Evolutionary conservation across 2,888 invertebrate genomes (phyloP), one percentile per base, ranked within the genome.

Genomic region (Leptopterna dolabrata): DNA sequence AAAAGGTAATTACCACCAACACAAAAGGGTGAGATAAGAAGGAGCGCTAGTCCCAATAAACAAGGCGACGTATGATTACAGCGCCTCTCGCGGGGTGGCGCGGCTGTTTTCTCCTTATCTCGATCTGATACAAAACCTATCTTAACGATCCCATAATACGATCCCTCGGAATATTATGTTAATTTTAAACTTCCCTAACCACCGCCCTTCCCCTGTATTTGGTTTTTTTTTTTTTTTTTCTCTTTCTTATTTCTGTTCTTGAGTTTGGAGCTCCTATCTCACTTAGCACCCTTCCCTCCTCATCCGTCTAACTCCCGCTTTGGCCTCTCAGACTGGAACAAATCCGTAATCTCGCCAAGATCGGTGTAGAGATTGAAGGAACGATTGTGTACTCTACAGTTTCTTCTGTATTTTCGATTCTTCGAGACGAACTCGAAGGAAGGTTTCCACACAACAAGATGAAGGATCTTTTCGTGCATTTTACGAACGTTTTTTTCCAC

Each of bases 101-200:
- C 63, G 63, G 78, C 78, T 78, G 78, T 81, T 81, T 78, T 81
- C 14, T 19, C 24, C 63, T 81, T 81, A 81, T 81, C 81, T 30
- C 51, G 55, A 81, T 81, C 81, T 55, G 81, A 81, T 81, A 81
- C 81, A 81, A 81, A 78, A 81, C 81, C 30, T 55, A 81, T 81
- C 81, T 81, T 81, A 81, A 81, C 81, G 81, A 81, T 81, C 81
- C 81, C 81, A 81, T 81, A 81, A 51, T 81, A 81, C 81, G 81
- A 81, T 81, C 45, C 81, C 30, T 51, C n/a, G 81, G 81, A 81
- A 81, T 81, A 81, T 81, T 81, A 81, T 81, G 81, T 81, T 81
- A 81, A 81, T 81, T 81, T 81, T 81, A 78, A 81, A 81, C 55
- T 81, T 81, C 81, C 47, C 81, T 81, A 81, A 81, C 81, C 81